Percentiles rank a stretch among this genome's conserved stretches.
Conservation (phyloP, 2,797 vertebrate species). For the Phoeniculus purpureus region DNA sequence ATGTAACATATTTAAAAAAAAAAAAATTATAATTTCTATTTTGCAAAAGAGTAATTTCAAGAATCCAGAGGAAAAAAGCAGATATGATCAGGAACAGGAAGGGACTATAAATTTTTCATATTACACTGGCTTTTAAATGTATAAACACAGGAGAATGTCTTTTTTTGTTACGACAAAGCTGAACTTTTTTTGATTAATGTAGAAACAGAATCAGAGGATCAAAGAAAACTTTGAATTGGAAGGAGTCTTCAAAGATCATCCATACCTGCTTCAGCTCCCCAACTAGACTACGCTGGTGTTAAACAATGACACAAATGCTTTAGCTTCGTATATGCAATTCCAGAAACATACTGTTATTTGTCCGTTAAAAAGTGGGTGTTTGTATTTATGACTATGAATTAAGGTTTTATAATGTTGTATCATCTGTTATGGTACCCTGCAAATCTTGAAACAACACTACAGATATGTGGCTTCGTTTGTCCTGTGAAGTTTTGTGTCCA, state of each 20-base stretch:
- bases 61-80: background rate
- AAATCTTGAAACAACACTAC: background rate
- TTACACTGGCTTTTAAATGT: background rate
- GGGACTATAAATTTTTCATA: background rate
- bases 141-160: background rate
- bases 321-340: background rate
- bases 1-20: background rate
- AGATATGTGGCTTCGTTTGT: background rate
- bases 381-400: background rate
- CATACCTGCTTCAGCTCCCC: no score
- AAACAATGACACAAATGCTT: background rate
- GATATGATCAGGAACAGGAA: background rate
- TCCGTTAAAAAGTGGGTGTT: background rate
- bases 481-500: background rate
- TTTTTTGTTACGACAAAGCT: background rate
- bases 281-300: background rate
- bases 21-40: background rate
- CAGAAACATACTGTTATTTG: background rate
- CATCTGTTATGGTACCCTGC: background rate
- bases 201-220: no score
- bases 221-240: no score
- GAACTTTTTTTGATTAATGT: no score
- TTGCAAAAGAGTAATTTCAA: background rate
- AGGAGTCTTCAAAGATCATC: no score
- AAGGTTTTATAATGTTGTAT: fast-evolving